Conservation (phyloP, 2,113 vertebrate species). For the Amblyopsis rosae region DNA sequence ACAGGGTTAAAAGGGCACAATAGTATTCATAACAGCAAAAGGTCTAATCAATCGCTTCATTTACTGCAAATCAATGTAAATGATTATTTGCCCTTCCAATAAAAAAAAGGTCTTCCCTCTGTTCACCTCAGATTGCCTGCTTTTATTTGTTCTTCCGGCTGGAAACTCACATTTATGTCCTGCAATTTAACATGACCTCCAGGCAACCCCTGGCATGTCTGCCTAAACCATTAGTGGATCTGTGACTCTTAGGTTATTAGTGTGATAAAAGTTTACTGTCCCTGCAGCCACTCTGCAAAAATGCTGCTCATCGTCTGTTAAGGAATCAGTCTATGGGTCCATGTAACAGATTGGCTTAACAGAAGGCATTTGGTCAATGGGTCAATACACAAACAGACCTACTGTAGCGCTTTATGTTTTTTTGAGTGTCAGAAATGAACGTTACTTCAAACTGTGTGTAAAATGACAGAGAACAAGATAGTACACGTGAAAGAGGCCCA, state of each 20-base stretch:
- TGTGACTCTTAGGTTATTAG: constrained; percentile 70
- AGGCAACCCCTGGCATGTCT: constrained; percentile 68
- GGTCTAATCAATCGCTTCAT: constrained; percentile 60
- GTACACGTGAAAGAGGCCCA: neutral
- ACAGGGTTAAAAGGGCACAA: constrained; percentile 61
- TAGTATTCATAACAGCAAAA: constrained; percentile 46
- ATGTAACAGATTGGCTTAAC: constrained; percentile 36
- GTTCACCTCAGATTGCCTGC: constrained; percentile 57
- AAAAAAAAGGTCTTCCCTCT: constrained; percentile 60
- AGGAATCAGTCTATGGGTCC: constrained; percentile 38
- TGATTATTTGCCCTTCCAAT: constrained; percentile 63
- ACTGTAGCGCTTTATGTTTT: neutral
- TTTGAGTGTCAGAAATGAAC: constrained; percentile 12
- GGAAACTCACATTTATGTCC: constrained; percentile 70
- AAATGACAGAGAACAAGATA: neutral
- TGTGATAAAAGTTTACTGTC: constrained; percentile 77
- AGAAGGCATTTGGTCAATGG: constrained; percentile 59
- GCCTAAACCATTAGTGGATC: constrained; percentile 69
- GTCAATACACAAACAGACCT: constrained; percentile 31
- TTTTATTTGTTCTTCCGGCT: constrained; percentile 69
- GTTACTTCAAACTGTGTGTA: constrained; percentile 25
- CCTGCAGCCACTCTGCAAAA: constrained; percentile 58
- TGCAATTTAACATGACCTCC: constrained; percentile 79
- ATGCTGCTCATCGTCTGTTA: constrained; percentile 67
- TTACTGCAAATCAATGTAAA: constrained; percentile 70